These are phyloP conservation scores for Rotaria socialis DNA, from an alignment of 2,888 invertebrate species.

Conservation along the genomic window DNA sequence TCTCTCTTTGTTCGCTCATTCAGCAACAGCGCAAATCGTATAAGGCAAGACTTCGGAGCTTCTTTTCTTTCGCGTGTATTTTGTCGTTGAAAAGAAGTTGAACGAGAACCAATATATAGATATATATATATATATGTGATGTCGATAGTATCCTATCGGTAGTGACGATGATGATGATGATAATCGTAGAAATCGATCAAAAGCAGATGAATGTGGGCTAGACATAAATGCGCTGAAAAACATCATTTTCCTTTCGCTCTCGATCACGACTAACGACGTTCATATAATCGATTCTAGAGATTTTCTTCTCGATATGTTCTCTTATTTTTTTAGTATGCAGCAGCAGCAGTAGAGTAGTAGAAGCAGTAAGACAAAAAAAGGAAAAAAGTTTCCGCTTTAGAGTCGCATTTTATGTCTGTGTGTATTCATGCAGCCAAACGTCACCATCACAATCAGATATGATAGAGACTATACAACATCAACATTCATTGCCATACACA, in stretches of 20 bases:
- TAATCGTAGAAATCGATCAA: slow-evolving; percentile 4
- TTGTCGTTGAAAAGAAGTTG: background rate
- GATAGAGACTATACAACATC: background rate
- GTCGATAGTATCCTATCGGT: background rate
- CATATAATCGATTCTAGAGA: slow-evolving; percentile 20
- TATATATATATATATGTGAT: background rate
- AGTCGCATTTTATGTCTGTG: background rate
- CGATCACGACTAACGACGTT: background rate
- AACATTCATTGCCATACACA: background rate
- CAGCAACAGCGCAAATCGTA: slow-evolving; percentile 6
- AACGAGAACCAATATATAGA: background rate
- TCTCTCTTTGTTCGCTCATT: background rate
- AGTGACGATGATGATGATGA: background rate
- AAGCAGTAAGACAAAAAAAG: background rate
- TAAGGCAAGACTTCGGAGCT: slow-evolving; percentile 9
- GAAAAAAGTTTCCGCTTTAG: slow-evolving; percentile 12
- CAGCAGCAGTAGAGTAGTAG: background rate
- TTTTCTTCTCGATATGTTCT: background rate
- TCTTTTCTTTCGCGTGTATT: slow-evolving; percentile 15
- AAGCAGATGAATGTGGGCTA: background rate
- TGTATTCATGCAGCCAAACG: slow-evolving; percentile 16
- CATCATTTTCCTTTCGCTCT: slow-evolving; percentile 8
- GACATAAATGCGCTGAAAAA: background rate
- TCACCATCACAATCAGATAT: background rate
- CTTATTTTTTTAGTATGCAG: background rate